Conservation (phyloP, 1,140 invertebrate genomes). For the Drosophila nannoptera region DNA sequence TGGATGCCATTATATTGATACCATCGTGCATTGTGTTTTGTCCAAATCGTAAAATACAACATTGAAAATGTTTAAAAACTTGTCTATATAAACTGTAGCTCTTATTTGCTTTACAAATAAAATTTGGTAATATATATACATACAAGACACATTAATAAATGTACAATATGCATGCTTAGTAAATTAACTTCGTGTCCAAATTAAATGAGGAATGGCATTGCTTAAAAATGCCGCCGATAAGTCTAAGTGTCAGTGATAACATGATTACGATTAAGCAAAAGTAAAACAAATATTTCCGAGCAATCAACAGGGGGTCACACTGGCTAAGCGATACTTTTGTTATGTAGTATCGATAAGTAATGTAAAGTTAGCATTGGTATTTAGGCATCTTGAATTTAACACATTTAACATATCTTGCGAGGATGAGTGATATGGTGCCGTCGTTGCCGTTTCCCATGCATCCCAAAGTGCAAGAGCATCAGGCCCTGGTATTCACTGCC, state of each 20-base stretch:
- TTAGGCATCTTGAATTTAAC: constrained; percentile 17
- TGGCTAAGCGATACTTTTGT: constrained; percentile 5
- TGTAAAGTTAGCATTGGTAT: constrained; percentile 12
- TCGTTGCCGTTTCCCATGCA: constrained; percentile 61
- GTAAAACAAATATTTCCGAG: neutral
- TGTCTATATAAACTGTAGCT: constrained; percentile 18
- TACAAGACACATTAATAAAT: constrained; percentile 18
- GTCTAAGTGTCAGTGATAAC: neutral
- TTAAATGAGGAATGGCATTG: neutral
- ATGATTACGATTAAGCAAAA: neutral
- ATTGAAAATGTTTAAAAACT: constrained; percentile 19
- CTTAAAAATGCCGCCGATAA: neutral
- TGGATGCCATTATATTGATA: constrained; percentile 25
- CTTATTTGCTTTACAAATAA: neutral
- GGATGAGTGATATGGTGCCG: constrained; percentile 36
- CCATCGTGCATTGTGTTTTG: constrained; percentile 8
- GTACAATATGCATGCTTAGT: constrained; percentile 7
- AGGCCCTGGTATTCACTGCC: constrained; percentile 43
- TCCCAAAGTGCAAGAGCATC: constrained; percentile 61
- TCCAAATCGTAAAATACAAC: neutral
- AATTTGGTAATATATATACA: constrained; percentile 1
- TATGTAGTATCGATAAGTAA: constrained; percentile 7
- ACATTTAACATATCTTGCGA: constrained; percentile 20
- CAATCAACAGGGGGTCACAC: neutral
- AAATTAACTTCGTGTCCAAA: neutral